A percentile compares a stretch with the other conserved stretches of the same genome.
phyloP scores from a whole-genome alignment of 2,113 vertebrate genomes.

The Leptodactylus fuscus region DNA sequence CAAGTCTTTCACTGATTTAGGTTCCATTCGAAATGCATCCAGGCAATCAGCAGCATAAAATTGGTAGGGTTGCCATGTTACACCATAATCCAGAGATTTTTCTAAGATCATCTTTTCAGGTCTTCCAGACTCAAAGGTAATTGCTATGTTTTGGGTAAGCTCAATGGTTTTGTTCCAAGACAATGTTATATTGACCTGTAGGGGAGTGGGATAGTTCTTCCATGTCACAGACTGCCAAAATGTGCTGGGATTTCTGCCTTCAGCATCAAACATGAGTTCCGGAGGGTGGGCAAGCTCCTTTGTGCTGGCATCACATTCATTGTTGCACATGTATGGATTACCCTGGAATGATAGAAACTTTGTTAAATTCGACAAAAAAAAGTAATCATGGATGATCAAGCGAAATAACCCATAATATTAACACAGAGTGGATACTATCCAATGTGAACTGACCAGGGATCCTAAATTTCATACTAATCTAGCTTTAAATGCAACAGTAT shows the following conservation, averaged over 20 bases:
- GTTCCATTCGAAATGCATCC: conserved; percentile 97
- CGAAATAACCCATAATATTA: not conserved
- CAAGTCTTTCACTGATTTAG: conserved; percentile 93
- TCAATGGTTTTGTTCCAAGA: conserved; percentile 99
- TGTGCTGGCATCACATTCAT: conserved; percentile 93
- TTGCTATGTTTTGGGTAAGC: conserved; percentile 95
- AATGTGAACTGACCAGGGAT: not conserved
- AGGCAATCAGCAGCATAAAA: conserved; percentile 98
- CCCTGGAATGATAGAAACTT: conserved; percentile 79
- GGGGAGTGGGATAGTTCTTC: conserved; percentile 93
- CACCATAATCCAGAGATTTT: conserved; percentile 95
- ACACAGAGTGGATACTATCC: not conserved
- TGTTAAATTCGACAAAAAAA: conserved; percentile 47
- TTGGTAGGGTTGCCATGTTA: conserved; percentile 97
- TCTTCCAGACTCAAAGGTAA: conserved; percentile 95
- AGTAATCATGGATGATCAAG: not conserved
- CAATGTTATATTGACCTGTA: conserved; percentile 94
- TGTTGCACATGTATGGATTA: conserved; percentile 99
- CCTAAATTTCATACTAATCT: not conserved
- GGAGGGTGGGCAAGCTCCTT: conserved; percentile 95
- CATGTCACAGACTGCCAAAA: conserved; percentile 98
- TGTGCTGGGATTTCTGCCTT: conserved; percentile 95
- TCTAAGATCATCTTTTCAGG: conserved; percentile 98
- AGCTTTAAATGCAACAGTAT: not conserved
- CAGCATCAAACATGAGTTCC: conserved; percentile 94